Percentiles rank a stretch among this genome's conserved stretches.
These are phyloP conservation scores for Ceratina japonica DNA, from an alignment of 1,140 invertebrate species.

Conservation along the genomic window DNA sequence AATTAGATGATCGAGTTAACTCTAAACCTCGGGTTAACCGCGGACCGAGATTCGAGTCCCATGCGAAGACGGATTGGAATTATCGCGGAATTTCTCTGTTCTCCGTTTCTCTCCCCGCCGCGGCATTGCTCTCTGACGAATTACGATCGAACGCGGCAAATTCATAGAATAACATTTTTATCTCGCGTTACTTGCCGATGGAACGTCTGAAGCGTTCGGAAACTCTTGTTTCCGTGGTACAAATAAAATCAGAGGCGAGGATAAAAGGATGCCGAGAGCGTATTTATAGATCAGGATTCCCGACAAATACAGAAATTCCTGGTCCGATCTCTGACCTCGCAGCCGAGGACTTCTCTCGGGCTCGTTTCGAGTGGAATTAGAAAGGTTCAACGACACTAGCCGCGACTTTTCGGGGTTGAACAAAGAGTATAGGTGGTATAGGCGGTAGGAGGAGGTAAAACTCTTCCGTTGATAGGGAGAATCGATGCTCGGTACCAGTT, in stretches of 20 bases:
- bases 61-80: constrained; percentile 36
- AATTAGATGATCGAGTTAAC: constrained; percentile 77
- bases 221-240: too few relatives aligned
- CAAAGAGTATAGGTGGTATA: too few relatives aligned
- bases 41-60: constrained; percentile 63
- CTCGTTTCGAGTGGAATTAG: constrained; percentile 37
- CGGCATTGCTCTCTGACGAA: neutral
- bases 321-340: neutral
- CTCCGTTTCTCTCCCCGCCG: neutral
- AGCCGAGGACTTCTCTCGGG: constrained; percentile 10
- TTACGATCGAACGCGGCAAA: neutral
- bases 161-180: too few relatives aligned
- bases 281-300: constrained; percentile 41
- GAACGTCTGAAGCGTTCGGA: too few relatives aligned
- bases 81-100: constrained; percentile 8
- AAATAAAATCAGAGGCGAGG: neutral
- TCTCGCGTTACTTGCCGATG: too few relatives aligned
- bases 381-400: constrained; percentile 54
- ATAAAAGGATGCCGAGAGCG: neutral
- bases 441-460: neutral
- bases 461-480: neutral
- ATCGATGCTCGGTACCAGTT: constrained; percentile 38
- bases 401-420: neutral
- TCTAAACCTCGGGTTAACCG: constrained; percentile 70
- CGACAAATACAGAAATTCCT: constrained; percentile 9